Conservation (phyloP, 2,113 vertebrate species). For the Cheirogaleus medius region DNA sequence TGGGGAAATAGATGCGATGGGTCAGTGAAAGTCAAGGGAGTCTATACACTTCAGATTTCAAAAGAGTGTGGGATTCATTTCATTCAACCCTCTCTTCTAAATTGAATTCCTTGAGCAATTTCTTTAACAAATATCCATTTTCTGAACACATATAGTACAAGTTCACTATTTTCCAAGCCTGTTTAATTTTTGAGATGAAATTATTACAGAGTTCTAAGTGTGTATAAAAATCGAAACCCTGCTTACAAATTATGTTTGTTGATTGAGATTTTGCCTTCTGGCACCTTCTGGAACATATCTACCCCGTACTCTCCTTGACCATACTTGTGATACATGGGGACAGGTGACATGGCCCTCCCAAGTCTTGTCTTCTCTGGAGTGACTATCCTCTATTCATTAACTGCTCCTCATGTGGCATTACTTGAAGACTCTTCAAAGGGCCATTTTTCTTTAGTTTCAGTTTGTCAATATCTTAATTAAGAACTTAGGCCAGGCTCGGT, state of each 20-base stretch:
- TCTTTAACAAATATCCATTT: not conserved
- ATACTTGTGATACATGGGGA: not conserved
- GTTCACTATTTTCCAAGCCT: not conserved
- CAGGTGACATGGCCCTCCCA: not conserved
- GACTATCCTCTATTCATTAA: not conserved
- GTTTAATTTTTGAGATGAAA: conserved; percentile 27
- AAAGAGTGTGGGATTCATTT: not conserved
- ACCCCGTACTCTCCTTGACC: not conserved
- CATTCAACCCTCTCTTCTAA: not conserved
- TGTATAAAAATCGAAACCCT: not conserved
- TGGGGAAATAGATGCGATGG: not conserved
- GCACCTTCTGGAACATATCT: not conserved
- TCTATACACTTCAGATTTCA: not conserved
- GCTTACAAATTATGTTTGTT: not conserved
- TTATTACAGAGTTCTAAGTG: not conserved
- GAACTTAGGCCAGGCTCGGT: not conserved
- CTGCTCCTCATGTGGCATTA: not conserved
- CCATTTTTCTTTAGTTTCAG: conserved; percentile 23
- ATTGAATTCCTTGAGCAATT: not conserved
- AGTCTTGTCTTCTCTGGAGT: not conserved
- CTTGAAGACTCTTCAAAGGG: conserved; percentile 3
- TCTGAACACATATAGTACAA: not conserved
- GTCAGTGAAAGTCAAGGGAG: not conserved
- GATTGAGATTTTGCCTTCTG: not conserved
- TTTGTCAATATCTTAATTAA: not conserved